Conservation (phyloP, 2,113 vertebrate genomes). For the Protomyctophum bolini region DNA sequence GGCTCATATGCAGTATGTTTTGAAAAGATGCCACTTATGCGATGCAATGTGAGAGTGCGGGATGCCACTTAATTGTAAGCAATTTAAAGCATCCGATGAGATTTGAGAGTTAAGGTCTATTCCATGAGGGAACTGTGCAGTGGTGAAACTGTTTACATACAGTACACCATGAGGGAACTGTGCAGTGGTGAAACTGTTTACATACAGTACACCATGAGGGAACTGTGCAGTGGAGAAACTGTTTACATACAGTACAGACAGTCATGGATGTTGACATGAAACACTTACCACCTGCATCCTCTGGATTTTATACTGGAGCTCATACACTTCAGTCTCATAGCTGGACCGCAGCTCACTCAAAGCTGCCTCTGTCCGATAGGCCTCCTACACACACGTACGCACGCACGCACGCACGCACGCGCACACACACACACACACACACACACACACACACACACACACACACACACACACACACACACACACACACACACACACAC, state of each 20-base stretch:
- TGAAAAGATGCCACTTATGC: too few species aligned
- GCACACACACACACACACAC: background rate
- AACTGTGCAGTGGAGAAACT: too few species aligned
- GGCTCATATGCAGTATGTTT: too few species aligned
- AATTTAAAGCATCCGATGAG: too few species aligned
- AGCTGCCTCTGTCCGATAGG: constrained; percentile 82
- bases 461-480: constrained; percentile 13
- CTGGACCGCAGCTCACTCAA: constrained; percentile 83
- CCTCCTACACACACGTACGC: constrained; percentile 78
- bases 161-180: background rate
- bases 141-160: background rate
- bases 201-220: background rate
- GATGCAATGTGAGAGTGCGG: too few species aligned
- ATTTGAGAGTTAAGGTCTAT: too few species aligned
- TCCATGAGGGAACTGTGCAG: too few species aligned
- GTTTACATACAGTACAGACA: background rate
- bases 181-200: too few species aligned
- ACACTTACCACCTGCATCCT: constrained; percentile 87
- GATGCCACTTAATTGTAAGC: too few species aligned
- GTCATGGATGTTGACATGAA: background rate
- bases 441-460: constrained; percentile 5
- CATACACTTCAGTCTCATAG: constrained; percentile 89
- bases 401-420: background rate
- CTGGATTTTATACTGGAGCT: constrained; percentile 92
- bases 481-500: background rate